Base-by-base conservation (phyloP, 2,797 vertebrate species). In the Pampus argenteus region DNA sequence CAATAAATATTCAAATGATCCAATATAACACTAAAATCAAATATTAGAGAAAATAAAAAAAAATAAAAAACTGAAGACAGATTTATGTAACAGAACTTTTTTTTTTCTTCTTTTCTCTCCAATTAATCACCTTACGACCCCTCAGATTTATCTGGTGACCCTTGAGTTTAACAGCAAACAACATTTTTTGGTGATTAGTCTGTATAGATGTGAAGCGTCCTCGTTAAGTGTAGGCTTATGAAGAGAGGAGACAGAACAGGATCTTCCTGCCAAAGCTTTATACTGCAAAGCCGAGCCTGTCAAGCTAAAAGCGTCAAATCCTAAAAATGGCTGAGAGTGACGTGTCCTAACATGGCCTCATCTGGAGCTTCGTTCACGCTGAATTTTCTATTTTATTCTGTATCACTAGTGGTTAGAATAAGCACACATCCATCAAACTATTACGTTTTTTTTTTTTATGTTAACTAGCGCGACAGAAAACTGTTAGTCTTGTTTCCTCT, bases 251-350 rank as follows among this genome's bases (percentile, higher is more conserved):
- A 9, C 6, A 22, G 3, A 6, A 62, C 5, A 23, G 42, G 20
- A 23, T 45, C 5, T 1, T 1, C 34, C 34, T 9, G 42, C 36
- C 52, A 56, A 42, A 49, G 44, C 58, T 14, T 74, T 17, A 42
- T 23, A 4, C 15, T 15, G 38, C 4, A 40, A 9, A 49, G 31
- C 38, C 10, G 64, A 65, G 38, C 17, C 26, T 58, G 28, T 44
- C 34, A 18, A 44, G 26, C n/a, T n/a, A n/a, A n/a, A n/a, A n/a
- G n/a, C n/a, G n/a, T n/a, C n/a, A n/a, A n/a, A n/a, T n/a, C n/a
- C n/a, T n/a, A n/a, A n/a, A n/a, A n/a, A n/a, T n/a, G n/a, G n/a
- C 23, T 31, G 9, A 22, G 44, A 48, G 40, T 54, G 66, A 54
- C 15, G 31, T 36, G 8, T 59, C 26, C 28, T 36, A 17, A 72